phyloP scores from a whole-genome alignment of 2,888 invertebrate species.

The Tetranychus piercei region DNA sequence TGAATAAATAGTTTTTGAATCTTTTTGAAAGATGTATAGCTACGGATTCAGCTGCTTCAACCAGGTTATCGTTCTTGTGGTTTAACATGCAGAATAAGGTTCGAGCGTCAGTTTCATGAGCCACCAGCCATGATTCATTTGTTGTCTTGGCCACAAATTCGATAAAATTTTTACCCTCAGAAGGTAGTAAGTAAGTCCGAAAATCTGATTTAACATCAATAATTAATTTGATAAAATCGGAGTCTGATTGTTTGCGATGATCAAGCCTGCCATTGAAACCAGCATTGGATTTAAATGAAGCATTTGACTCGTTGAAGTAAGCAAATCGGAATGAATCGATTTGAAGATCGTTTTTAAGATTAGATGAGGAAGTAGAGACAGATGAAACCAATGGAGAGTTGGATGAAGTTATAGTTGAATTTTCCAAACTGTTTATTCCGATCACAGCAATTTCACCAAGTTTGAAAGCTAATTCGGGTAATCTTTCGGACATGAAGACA shows the following conservation, averaged over 20 bases:
- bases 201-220: slow-evolving; percentile 21
- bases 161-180: slow-evolving; percentile 15
- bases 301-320: slow-evolving; percentile 16
- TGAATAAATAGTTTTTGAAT: slow-evolving; percentile 20
- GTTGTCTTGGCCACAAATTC: slow-evolving; percentile 21
- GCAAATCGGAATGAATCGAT: slow-evolving; percentile 16
- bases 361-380: neutral
- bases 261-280: slow-evolving; percentile 14
- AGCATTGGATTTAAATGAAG: slow-evolving; percentile 17
- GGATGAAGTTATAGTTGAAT: too few relatives aligned
- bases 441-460: slow-evolving; percentile 15
- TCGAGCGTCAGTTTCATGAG: slow-evolving; percentile 12
- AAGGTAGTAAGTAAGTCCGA: neutral
- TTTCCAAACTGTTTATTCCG: too few relatives aligned
- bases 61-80: slow-evolving; percentile 21
- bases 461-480: slow-evolving; percentile 17
- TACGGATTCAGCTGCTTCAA: slow-evolving; percentile 21
- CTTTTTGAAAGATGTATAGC: slow-evolving; percentile 14
- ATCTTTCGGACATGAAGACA: slow-evolving; percentile 13
- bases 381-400: neutral
- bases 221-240: slow-evolving; percentile 20
- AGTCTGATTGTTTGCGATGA: slow-evolving; percentile 19
- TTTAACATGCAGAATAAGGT: slow-evolving; percentile 19
- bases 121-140: slow-evolving; percentile 21
- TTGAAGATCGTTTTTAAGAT: slow-evolving; percentile 5